These are phyloP conservation scores for Phyllotreta striolata DNA, from an alignment of 2,888 invertebrate species.

Conservation along the genomic window DNA sequence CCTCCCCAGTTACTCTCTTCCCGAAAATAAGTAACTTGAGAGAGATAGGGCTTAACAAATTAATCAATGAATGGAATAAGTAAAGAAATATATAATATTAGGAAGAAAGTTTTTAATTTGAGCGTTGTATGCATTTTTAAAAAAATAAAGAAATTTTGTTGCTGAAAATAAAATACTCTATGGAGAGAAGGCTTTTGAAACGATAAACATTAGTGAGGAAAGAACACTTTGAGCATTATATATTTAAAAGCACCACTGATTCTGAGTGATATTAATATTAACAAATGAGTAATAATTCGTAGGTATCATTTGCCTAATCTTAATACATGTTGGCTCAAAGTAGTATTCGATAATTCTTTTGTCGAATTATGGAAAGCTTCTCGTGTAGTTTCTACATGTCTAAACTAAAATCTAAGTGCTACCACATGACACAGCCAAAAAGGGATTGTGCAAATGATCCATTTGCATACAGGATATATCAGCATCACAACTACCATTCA, in stretches of 20 bases:
- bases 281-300: neutral
- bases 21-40: too few species aligned
- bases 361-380: conserved; percentile 26
- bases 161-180: too few species aligned
- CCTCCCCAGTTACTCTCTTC: too few species aligned
- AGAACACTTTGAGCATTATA: conserved; percentile 10
- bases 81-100: too few species aligned
- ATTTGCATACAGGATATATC: conserved; percentile 1
- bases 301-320: conserved; percentile 34
- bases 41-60: too few species aligned
- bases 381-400: conserved; percentile 21
- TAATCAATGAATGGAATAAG: too few species aligned
- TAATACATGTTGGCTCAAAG: conserved; percentile 24
- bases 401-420: conserved; percentile 26
- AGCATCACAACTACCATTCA: too few species aligned
- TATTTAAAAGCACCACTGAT: conserved; percentile 1
- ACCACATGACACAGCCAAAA: conserved; percentile 29
- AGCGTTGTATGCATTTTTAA: too few species aligned
- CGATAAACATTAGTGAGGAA: neutral
- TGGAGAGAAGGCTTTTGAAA: too few species aligned
- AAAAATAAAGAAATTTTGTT: too few species aligned
- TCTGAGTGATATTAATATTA: neutral
- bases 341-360: conserved; percentile 25
- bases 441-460: conserved; percentile 33
- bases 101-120: too few species aligned